phyloP scores from a whole-genome alignment of 2,113 vertebrate species.

The Choloepus hoffmanni region DNA sequence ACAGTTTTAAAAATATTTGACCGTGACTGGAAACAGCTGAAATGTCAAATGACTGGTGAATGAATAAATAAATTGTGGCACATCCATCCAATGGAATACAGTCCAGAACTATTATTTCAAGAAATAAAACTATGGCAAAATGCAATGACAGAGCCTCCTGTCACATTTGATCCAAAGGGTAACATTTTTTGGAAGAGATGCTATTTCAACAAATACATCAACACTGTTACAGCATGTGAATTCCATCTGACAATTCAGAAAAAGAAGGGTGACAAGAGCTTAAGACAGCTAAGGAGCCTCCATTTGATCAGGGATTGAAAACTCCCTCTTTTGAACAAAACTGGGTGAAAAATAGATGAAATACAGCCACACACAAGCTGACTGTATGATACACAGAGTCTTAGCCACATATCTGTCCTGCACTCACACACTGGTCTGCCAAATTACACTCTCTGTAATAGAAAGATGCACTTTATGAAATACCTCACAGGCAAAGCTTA shows the following conservation, averaged over 20 bases:
- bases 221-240: neutral
- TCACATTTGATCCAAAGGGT: neutral
- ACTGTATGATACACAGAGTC: too few species aligned
- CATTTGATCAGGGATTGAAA: neutral
- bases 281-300: neutral
- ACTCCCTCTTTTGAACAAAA: neutral
- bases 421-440: neutral
- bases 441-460: rapidly evolving
- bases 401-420: rapidly evolving
- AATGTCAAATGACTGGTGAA: too few species aligned
- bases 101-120: too few species aligned
- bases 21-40: too few species aligned
- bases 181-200: neutral
- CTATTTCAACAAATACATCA: neutral
- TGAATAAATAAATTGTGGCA: too few species aligned
- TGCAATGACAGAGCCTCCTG: neutral
- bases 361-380: neutral
- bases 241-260: neutral
- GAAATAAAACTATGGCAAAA: neutral
- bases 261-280: neutral
- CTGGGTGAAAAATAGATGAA: neutral
- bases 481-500: neutral
- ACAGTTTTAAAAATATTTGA: too few species aligned
- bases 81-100: too few species aligned
- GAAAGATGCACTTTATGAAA: neutral